Evolutionary conservation across 2,797 vertebrate species (phyloP).

Genomic region (Phalanger gymnotis): DNA sequence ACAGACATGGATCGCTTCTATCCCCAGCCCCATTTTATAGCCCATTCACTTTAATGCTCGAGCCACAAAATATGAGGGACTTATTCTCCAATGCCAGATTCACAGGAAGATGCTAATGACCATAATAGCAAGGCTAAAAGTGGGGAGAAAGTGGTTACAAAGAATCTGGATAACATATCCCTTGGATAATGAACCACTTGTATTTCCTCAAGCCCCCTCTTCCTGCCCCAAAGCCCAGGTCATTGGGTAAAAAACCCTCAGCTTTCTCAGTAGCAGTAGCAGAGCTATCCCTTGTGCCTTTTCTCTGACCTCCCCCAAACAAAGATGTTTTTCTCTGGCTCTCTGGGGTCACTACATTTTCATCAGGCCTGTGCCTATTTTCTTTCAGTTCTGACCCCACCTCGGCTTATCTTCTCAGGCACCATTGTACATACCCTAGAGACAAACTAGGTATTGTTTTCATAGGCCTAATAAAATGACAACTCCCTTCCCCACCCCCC

Average conservation of each 20-base stretch:
- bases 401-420: slow-evolving; percentile 48
- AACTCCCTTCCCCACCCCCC: slow-evolving; percentile 21
- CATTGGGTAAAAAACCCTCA: not conserved
- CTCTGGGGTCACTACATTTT: slow-evolving; percentile 12
- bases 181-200: not conserved
- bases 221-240: not conserved
- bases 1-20: not conserved
- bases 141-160: not conserved
- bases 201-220: not conserved
- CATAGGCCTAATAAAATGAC: slow-evolving; percentile 38
- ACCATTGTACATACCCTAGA: not conserved
- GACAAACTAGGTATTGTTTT: slow-evolving; percentile 66
- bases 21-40: not conserved
- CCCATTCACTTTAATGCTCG: not conserved
- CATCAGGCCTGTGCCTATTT: slow-evolving; percentile 51
- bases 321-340: slow-evolving; percentile 55
- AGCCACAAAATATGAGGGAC: not conserved
- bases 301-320: slow-evolving; percentile 17
- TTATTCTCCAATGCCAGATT: accelerated
- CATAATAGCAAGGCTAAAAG: not conserved
- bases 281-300: accelerated
- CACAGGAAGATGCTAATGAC: not conserved
- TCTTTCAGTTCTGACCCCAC: slow-evolving; percentile 50
- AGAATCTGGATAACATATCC: accelerated
- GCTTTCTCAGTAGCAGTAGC: accelerated